Percentiles rank a stretch among this genome's conserved stretches.
phyloP scores from a whole-genome alignment of 2,888 invertebrate genomes.

The Dysmachus trigonus region DNA sequence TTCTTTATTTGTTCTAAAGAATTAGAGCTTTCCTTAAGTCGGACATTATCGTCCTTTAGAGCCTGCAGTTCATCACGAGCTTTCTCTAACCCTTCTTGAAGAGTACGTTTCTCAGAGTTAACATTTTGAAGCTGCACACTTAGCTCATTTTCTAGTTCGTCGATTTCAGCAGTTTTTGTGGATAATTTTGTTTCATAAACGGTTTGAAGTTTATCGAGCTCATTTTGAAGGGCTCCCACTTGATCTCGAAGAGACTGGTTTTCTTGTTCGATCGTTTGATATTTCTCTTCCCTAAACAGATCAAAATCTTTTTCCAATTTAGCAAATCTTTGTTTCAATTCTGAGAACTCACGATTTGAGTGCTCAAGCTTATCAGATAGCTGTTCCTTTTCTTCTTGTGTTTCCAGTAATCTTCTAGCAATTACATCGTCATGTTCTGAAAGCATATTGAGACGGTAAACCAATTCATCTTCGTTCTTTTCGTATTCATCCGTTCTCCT shows the following conservation, averaged over 20 bases:
- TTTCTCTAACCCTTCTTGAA: conserved; percentile 71
- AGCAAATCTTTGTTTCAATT: conserved; percentile 62
- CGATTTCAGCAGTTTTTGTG: conserved; percentile 64
- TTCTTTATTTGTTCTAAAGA: conserved; percentile 58
- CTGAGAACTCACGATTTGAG: conserved; percentile 65
- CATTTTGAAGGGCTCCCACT: conserved; percentile 66
- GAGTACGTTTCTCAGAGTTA: conserved; percentile 56
- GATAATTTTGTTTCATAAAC: conserved; percentile 63
- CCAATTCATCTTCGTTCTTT: conserved; percentile 71
- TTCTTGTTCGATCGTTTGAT: conserved; percentile 64
- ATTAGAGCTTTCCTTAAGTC: conserved; percentile 57
- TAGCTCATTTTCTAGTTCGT: conserved; percentile 67
- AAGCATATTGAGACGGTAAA: conserved; percentile 70
- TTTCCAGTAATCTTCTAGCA: conserved; percentile 68
- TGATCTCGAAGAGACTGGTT: conserved; percentile 55
- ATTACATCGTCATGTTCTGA: conserved; percentile 72
- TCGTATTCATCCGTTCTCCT: conserved; percentile 71
- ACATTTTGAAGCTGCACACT: conserved; percentile 62
- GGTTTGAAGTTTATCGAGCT: conserved; percentile 64
- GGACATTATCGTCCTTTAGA: conserved; percentile 66
- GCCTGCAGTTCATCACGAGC: conserved; percentile 69
- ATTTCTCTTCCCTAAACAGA: conserved; percentile 55
- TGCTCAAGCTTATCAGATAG: conserved; percentile 64
- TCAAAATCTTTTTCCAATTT: conserved; percentile 64
- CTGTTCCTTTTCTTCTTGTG: conserved; percentile 67